Conservation (phyloP, 2,113 vertebrate species). For the Heptranchias perlo region DNA sequence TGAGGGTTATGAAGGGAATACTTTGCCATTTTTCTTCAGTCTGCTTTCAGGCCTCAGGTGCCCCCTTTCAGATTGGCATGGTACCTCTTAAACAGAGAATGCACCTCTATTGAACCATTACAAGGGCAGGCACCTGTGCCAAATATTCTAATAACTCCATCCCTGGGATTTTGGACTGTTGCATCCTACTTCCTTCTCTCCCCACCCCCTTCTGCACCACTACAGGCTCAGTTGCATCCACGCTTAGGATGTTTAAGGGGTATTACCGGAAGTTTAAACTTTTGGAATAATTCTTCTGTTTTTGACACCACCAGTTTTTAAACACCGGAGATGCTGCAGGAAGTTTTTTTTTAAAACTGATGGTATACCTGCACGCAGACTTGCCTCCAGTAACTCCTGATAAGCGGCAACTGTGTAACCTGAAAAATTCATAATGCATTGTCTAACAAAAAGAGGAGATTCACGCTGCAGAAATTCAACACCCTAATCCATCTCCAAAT, state of each 20-base stretch:
- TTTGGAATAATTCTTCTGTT: neutral
- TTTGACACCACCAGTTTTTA: too few relatives aligned
- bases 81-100: too few relatives aligned
- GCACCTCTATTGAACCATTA: too few relatives aligned
- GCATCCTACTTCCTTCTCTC: neutral
- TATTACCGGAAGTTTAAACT: neutral
- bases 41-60: too few relatives aligned
- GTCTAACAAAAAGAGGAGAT: neutral
- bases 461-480: neutral
- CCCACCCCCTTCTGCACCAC: neutral
- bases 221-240: neutral
- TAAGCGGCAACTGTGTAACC: neutral
- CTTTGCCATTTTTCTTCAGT: too few relatives aligned
- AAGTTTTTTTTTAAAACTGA: neutral
- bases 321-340: neutral
- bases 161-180: neutral
- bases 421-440: neutral
- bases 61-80: too few relatives aligned
- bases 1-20: too few relatives aligned
- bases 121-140: too few relatives aligned
- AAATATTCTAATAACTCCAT: too few relatives aligned
- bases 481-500: neutral
- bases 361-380: neutral
- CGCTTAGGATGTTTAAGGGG: neutral
- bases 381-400: neutral